phyloP scores from a whole-genome alignment of 2,113 vertebrate genomes.

The Circaetus cinerascens region DNA sequence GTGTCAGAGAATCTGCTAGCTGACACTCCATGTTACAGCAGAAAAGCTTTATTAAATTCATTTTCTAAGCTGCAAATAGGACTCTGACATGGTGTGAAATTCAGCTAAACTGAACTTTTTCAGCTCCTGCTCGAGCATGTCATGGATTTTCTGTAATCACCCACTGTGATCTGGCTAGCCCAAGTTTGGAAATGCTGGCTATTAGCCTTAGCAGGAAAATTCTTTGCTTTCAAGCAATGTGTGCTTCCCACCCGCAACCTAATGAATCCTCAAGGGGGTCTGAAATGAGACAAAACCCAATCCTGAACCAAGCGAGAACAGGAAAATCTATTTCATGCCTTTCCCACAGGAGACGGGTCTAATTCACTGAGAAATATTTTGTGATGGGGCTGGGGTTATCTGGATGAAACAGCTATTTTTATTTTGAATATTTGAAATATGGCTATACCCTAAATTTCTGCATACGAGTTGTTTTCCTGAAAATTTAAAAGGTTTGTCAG shows the following conservation, averaged over 20 bases:
- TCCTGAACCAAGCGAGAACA: not conserved
- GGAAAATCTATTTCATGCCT: conserved; percentile 13
- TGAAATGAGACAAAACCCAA: conserved; percentile 23
- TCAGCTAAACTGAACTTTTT: conserved; percentile 64
- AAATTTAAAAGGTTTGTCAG: not conserved
- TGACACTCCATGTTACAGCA: conserved; percentile 34
- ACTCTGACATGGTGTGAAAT: conserved; percentile 46
- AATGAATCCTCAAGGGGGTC: conserved; percentile 24
- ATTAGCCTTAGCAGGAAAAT: conserved; percentile 22
- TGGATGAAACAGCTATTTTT: not conserved
- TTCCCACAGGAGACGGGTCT: not conserved
- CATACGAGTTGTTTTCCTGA: not conserved
- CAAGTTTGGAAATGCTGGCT: conserved; percentile 9
- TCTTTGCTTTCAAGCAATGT: not conserved
- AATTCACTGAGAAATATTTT: not conserved
- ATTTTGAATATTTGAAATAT: not conserved
- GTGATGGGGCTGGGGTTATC: not conserved
- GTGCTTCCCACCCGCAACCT: not conserved
- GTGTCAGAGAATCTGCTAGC: conserved; percentile 63
- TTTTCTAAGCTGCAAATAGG: conserved; percentile 37
- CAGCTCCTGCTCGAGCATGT: conserved; percentile 31
- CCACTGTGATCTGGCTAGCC: conserved; percentile 49
- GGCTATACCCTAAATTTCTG: not conserved
- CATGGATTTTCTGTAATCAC: conserved; percentile 36
- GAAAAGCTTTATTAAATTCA: conserved; percentile 48